phyloP scores from a whole-genome alignment of 2,888 invertebrate species.

The Latheticus oryzae region DNA sequence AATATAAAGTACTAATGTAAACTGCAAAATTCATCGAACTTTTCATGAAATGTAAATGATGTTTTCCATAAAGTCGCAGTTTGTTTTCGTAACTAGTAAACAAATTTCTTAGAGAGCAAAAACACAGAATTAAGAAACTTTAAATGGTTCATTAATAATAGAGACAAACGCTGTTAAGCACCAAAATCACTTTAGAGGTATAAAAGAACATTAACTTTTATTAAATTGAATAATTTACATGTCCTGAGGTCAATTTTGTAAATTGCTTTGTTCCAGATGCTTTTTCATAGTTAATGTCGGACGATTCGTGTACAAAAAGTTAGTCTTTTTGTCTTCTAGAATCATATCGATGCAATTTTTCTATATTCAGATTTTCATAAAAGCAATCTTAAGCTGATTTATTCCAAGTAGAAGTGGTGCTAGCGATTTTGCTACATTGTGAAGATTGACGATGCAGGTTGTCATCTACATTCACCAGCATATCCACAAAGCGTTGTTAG shows the following conservation, averaged over 20 bases:
- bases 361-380: slow-evolving; percentile 33
- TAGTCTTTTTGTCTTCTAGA: slow-evolving; percentile 14
- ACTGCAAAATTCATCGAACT: slow-evolving; percentile 1
- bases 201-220: slow-evolving; percentile 17
- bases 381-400: slow-evolving; percentile 22
- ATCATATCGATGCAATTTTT: slow-evolving; percentile 26
- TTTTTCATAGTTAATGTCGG: slow-evolving; percentile 21
- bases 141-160: slow-evolving; percentile 26
- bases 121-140: slow-evolving; percentile 24
- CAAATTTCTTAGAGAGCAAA: slow-evolving; percentile 11
- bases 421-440: slow-evolving; percentile 24
- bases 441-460: slow-evolving; percentile 43
- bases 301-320: slow-evolving; percentile 19
- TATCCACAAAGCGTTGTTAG: slow-evolving; percentile 35
- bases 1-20: no score
- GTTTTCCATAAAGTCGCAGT: slow-evolving; percentile 2
- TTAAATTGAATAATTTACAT: slow-evolving; percentile 25
- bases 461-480: slow-evolving; percentile 40
- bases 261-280: slow-evolving; percentile 19
- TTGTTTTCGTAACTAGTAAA: slow-evolving; percentile 2
- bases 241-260: slow-evolving; percentile 7
- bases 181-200: slow-evolving; percentile 15
- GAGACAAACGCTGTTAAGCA: slow-evolving; percentile 21
- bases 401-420: slow-evolving; percentile 30
- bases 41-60: slow-evolving; percentile 10